Evolutionary conservation across 2,797 vertebrate species (phyloP), one percentile per base, ranked within the genome.

Genomic region (Xiphophorus birchmanni): DNA sequence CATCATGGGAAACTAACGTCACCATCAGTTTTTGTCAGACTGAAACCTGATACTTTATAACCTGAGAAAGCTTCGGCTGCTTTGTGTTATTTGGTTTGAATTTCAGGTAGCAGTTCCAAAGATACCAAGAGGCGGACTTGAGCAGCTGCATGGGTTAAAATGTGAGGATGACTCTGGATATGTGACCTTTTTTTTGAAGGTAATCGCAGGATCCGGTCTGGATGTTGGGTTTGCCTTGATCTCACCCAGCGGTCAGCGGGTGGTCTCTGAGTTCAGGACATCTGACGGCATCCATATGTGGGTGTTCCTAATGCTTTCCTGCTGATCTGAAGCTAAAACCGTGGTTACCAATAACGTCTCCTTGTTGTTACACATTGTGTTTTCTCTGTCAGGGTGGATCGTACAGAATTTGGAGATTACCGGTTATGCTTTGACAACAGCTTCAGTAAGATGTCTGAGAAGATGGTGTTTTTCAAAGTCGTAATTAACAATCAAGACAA

Each of bases 351-450:
- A 47, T 42, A 23, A 26, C 13, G 3, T n/a, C 21, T 37, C 3
- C 1, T 45, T 44, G 18, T 67, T 63, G 13, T n/a, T 13, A 71
- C 26, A 12, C 18, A 71, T n/a, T 32, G 8, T 12, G 6, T 60
- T 10, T 13, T 6, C 18, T 67, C 32, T 10, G 83, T 74, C 85
- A 98, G 97, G 56, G 92, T 97, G 91, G 96, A 97, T 67, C 86
- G 94, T 56, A 96, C 96, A 0, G 96, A 97, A 63, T 91, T 93
- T 0, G 97, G 97, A 2, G 97, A 98, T 90, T 98, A 98, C 92
- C 93, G 92, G 77, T 89, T 98, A 54, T 98, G 97, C 89, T 98
- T 98, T 10, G 97, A 98, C 93, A 98, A 98, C 94, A 97, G 95
- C 86, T 98, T 97, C 93, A 98, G 97, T 90, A 96, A 94, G 67